phyloP scores from a whole-genome alignment of 64 coral and sea anemone species.

The Porites australiensis region DNA sequence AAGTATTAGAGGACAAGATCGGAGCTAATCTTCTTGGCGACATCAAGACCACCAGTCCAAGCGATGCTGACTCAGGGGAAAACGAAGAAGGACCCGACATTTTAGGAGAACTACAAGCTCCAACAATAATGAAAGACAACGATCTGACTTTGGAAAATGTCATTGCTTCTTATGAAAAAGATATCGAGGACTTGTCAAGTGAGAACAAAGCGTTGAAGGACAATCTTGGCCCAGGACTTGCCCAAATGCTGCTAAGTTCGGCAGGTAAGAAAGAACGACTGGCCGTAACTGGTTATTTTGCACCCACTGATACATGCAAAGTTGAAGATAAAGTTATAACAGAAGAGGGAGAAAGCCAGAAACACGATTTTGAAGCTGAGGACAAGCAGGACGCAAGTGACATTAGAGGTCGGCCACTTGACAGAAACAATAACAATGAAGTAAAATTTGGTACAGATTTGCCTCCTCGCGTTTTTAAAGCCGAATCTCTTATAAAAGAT shows the following conservation, averaged over 20 bases:
- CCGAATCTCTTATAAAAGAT: background rate
- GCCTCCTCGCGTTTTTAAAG: background rate
- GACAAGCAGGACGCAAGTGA: background rate
- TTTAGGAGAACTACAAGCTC: background rate
- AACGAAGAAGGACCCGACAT: background rate
- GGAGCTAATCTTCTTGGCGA: constrained; percentile 17
- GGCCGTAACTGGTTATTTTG: background rate
- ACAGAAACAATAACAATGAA: background rate
- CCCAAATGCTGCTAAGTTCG: background rate
- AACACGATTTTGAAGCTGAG: background rate
- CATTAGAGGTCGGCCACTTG: background rate
- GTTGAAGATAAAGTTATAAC: background rate
- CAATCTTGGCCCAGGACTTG: background rate
- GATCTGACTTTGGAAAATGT: constrained; percentile 25
- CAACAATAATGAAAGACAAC: background rate
- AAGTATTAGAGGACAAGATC: constrained; percentile 32
- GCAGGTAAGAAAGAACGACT: background rate
- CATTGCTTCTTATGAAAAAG: constrained; percentile 16
- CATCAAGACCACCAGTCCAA: background rate
- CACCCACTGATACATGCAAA: too few species aligned
- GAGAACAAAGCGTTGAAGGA: background rate
- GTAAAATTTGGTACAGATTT: background rate
- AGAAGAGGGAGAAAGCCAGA: background rate
- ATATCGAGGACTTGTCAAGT: background rate
- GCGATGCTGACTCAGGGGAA: background rate